Base-by-base conservation (phyloP, 1,140 invertebrate species). In the Eurosta solidaginis region DNA sequence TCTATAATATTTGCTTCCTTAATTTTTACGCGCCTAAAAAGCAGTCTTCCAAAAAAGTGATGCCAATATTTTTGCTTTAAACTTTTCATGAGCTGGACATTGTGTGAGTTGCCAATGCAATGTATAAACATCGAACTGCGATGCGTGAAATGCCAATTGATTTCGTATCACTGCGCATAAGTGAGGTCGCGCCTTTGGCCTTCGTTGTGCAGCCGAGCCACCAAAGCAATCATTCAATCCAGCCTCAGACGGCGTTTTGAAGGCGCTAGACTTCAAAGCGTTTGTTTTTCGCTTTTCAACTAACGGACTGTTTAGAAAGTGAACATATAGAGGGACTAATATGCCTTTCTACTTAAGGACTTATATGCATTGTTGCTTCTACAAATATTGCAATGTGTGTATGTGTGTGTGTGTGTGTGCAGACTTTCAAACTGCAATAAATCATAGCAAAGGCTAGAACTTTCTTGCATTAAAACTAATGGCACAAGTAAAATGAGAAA, bases 391-490 rank as follows among this genome's bases (percentile, higher is more conserved):
- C n/a, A n/a, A n/a, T n/a, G 10, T 68, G n/a, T 33, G 52, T 68
- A 17, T 10, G 59, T 40, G 14, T 20, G 59, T 40, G 33, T 68
- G 59, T 0, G 33, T 22, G 33, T n/a, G 20, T 17, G 59, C 33
- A 36, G 33, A 68, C 59, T 68, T 68, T 68, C 59, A 68, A 68
- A 68, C 59, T 36, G 59, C 59, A 68, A 68, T 68, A 68, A 68
- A 68, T 29, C n/a, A 68, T 68, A 40, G 59, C n/a, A n/a, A n/a
- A n/a, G 33, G 59, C 59, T 1, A 68, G 59, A 68, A 68, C 29
- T 68, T 68, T 27, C 52, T 68, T 25, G 29, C 22, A n/a, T n/a
- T 1, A 68, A 68, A 68, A 40, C 59, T 68, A 68, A 68, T 68
- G 22, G 59, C 12, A 36, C 14, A 68, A 59, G 59, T 68, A 27